Base-by-base conservation (phyloP, 2,797 vertebrate genomes). In the Gymnoscopelus braueri region DNA sequence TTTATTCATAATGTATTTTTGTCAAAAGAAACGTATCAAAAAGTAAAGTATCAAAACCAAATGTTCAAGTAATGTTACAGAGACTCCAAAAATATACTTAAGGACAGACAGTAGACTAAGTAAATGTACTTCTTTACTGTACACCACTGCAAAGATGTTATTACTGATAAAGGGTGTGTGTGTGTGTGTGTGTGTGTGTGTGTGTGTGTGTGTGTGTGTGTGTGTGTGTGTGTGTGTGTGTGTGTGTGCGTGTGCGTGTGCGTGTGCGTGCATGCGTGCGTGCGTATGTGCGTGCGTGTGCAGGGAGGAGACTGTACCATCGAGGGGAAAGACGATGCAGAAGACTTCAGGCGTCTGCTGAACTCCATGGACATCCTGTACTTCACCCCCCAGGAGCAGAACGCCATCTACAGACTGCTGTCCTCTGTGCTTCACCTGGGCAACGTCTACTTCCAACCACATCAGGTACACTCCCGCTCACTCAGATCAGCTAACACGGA, bases 341-440 rank as follows among this genome's bases (percentile, higher is more conserved):
- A 96, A 29, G 97, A 99, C 84, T 99, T 99, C 84, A 92, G 84
- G 50, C 94, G 96, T 74, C 88, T 99, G 59, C 92, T 97, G 75
- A 95, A 89, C 29, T 95, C 97, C 85, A 96, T 99, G 97, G 97
- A 98, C 77, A 94, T 93, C 67, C 92, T 99, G 74, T 92, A 92
- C 87, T 98, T 99, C 91, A 96, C 90, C 9, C 52, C 86, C 1
- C 96, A 98, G 5, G 97, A 99, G 87, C 96, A 95, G 80, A 95
- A 94, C 80, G 89, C 93, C 84, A 95, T 98, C 89, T 99, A 97
- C 89, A 95, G 95, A 69, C 93, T 98, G 71, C 90, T 99, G 70
- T 97, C 97, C 15, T 99, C 97, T 2, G 93, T 99, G 74, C 93
- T 99, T 60, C 97, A 99, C 88, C 85, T 98, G 87, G 97, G 97